phyloP scores from a whole-genome alignment of 2,113 vertebrate genomes.

The Etia nguti region DNA sequence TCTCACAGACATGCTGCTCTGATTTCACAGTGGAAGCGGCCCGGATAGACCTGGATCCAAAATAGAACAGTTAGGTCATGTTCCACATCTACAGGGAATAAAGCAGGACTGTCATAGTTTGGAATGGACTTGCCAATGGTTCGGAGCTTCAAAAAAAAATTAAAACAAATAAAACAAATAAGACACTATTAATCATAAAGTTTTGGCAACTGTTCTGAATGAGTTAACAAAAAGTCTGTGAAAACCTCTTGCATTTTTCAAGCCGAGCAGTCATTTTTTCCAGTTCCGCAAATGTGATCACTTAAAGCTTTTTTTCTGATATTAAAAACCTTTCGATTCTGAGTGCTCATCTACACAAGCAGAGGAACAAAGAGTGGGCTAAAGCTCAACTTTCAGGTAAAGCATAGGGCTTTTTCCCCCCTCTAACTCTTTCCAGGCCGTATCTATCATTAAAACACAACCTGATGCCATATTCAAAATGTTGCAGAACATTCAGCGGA shows the following conservation, averaged over 20 bases:
- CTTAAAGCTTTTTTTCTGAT: neutral
- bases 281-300: neutral
- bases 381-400: neutral
- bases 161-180: neutral
- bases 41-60: constrained; percentile 1
- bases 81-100: neutral
- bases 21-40: constrained; percentile 51
- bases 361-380: neutral
- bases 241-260: neutral
- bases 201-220: neutral
- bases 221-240: neutral
- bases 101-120: neutral
- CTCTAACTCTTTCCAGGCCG: neutral
- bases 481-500: neutral
- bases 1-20: constrained; percentile 48
- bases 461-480: neutral
- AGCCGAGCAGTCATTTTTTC: neutral
- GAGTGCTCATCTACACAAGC: accelerated
- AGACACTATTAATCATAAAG: neutral
- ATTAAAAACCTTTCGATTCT: neutral
- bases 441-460: neutral
- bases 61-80: constrained; percentile 28
- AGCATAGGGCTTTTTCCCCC: neutral
- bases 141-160: neutral
- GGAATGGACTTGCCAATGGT: neutral